Percentiles rank a stretch among this genome's conserved stretches.
Evolutionary conservation across 2,113 vertebrate genomes (phyloP).

Genomic region (Taurulus bubalis): DNA sequence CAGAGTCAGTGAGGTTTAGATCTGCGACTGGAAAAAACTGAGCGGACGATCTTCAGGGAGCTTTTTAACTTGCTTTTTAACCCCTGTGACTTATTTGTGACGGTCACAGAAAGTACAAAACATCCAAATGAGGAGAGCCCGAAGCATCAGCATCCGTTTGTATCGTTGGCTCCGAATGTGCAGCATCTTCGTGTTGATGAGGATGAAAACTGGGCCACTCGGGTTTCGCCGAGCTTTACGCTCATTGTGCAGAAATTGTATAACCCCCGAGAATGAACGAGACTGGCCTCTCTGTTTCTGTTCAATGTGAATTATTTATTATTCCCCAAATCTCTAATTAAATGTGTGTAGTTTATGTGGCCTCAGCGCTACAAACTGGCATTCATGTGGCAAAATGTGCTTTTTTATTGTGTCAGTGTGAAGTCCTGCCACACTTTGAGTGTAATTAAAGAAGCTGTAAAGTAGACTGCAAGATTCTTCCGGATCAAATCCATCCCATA

Average conservation of each 20-base stretch:
- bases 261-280: neutral
- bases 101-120: neutral
- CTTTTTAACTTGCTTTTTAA: neutral
- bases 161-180: neutral
- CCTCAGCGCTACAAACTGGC: neutral
- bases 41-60: neutral
- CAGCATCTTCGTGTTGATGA: neutral
- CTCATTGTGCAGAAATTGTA: constrained; percentile 13
- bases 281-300: neutral
- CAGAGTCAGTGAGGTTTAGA: neutral
- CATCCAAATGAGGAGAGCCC: neutral
- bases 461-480: neutral
- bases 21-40: neutral
- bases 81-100: neutral
- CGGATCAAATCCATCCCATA: neutral
- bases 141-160: neutral
- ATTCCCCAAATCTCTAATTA: constrained; percentile 3
- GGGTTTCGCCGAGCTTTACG: neutral
- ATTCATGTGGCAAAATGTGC: neutral
- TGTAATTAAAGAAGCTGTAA: neutral
- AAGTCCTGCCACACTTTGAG: neutral
- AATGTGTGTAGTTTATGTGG: neutral
- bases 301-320: neutral
- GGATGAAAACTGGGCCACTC: constrained; percentile 1
- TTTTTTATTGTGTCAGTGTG: neutral